Evolutionary conservation across 2,888 invertebrate species (phyloP), one percentile per base, ranked within the genome.

Genomic region (Habroteleia sp.): DNA sequence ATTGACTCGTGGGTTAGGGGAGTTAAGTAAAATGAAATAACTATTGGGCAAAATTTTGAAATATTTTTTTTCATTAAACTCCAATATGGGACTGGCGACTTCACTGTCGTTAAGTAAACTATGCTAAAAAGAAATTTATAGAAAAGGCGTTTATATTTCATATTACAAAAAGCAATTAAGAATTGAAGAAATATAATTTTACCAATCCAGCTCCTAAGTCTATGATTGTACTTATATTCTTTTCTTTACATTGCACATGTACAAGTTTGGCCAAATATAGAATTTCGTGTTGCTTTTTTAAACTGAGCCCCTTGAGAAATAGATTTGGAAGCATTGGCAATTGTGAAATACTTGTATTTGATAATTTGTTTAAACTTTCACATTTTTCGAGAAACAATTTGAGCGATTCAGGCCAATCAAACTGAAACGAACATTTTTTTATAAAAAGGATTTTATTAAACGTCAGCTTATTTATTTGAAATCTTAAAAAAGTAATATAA

Each of bases 181-280:
- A n/a, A n/a, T n/a, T n/a, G n/a, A n/a, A n/a, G n/a, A 20, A 20
- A 20, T 20, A 20, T 73, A 46, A 25, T 81, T 91, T 91, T 90
- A 94, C 94, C 89, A 95, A 88, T 3, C 95, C 95, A 8, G 93
- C 92, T 7, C 95, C 95, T 80, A 95, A 90, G 87, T 95, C 95
- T 0, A 95, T 90, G 11, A 95, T 89, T 1, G 91, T 87, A 42
- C 90, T 85, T 62, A 92, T 90, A 3, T 88, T 84, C 3, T 85
- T 82, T 17, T 87, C 78, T n/a, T 83, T 79, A 79, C 92, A 93
- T 41, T 91, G 80, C 11, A 87, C 79, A 60, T 90, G 87, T 11
- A 93, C 90, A 78, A 92, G 88, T 23, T 90, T 88, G 1, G 93
- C 91, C 42, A 95, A 86, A 78, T 91, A 89, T 6, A 90, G 79